Evolutionary conservation across 2,797 vertebrate genomes (phyloP).

Genomic region (Mormyrus proboscirostris): DNA sequence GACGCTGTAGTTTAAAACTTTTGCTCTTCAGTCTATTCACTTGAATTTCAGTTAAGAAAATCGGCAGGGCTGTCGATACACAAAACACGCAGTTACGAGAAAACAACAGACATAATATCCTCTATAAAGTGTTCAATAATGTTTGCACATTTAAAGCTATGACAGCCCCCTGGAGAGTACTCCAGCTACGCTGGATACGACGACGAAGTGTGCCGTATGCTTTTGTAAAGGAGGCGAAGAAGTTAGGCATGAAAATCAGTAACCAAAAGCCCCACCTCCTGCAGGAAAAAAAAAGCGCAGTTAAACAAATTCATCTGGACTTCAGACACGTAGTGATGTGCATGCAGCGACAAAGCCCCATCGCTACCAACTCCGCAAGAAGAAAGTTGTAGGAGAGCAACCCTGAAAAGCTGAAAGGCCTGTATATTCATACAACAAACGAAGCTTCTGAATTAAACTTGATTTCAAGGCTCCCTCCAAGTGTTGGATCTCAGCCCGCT

Average conservation of each 20-base stretch:
- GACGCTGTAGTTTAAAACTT: neutral
- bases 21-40: neutral
- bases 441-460: neutral
- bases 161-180: neutral
- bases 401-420: neutral
- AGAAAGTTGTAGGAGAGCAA: neutral
- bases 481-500: neutral
- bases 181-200: neutral
- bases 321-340: slow-evolving; percentile 1
- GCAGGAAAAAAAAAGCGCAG: slow-evolving; percentile 7
- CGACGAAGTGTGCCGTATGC: slow-evolving; percentile 12
- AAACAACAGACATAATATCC: slow-evolving; percentile 8
- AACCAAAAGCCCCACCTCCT: slow-evolving; percentile 19
- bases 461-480: neutral
- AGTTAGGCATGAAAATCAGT: slow-evolving; percentile 13
- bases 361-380: neutral
- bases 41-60: neutral
- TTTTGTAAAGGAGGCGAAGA: slow-evolving; percentile 12
- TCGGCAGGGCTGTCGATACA: neutral
- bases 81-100: neutral
- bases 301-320: slow-evolving; percentile 27
- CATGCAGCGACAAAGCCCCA: neutral
- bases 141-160: slow-evolving; percentile 2
- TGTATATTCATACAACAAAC: neutral
- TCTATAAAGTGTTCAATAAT: neutral